Conservation (phyloP, 2,888 invertebrate species). For the Folsomia candida region DNA sequence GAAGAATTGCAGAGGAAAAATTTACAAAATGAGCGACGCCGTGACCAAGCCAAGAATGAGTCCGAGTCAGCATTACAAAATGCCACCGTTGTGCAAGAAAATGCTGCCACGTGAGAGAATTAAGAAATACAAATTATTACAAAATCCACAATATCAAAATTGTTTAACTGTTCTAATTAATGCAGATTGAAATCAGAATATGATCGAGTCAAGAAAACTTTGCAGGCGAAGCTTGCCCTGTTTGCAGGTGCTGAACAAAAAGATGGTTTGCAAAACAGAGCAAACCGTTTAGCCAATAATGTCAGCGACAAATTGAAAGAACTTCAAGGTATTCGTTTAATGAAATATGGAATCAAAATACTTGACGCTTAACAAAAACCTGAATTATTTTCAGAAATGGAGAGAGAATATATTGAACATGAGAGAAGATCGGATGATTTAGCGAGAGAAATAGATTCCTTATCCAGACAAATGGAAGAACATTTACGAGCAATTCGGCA, state of each 20-base stretch:
- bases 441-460: conserved; percentile 61
- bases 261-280: conserved; percentile 72
- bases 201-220: conserved; percentile 66
- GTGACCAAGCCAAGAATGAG: conserved; percentile 75
- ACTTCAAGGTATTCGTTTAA: conserved; percentile 60
- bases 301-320: conserved; percentile 72
- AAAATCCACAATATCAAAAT: background rate
- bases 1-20: conserved; percentile 76
- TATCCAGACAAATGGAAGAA: conserved; percentile 64
- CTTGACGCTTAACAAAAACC: no score
- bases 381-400: conserved; percentile 58
- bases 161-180: conserved; percentile 1
- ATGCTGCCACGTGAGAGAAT: conserved; percentile 59
- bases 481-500: conserved; percentile 64
- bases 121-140: background rate
- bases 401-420: conserved; percentile 66
- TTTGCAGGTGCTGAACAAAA: conserved; percentile 75
- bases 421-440: conserved; percentile 63
- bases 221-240: conserved; percentile 70
- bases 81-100: conserved; percentile 68
- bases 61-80: conserved; percentile 70
- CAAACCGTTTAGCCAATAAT: conserved; percentile 76
- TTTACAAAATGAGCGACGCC: conserved; percentile 75
- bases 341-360: no score
- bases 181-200: conserved; percentile 65